Conservation (phyloP, 2,888 invertebrate genomes). For the Pollenia angustigena region DNA sequence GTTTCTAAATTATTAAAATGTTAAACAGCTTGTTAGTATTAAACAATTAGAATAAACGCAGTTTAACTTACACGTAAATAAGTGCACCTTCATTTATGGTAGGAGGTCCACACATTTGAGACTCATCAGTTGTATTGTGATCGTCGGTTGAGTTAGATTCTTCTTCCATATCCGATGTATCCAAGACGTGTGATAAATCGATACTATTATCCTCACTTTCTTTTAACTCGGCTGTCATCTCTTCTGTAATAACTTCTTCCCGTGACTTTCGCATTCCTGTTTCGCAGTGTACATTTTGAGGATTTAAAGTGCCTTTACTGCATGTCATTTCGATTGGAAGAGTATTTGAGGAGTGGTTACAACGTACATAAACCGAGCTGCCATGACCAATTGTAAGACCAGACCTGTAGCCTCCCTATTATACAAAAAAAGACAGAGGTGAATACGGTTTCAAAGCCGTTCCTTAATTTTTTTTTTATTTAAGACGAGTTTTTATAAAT, state of each 20-base stretch:
- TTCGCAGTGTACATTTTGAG: conserved; percentile 82
- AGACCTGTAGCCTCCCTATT: conserved; percentile 89
- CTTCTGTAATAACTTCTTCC: conserved; percentile 78
- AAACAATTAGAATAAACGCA: not conserved
- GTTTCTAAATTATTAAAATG: conserved; percentile 84
- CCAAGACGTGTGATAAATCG: conserved; percentile 70
- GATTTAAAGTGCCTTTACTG: conserved; percentile 81
- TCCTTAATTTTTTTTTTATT: not conserved
- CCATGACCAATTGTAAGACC: conserved; percentile 93
- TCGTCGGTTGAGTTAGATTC: conserved; percentile 79
- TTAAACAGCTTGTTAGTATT: not conserved
- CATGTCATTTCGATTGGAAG: conserved; percentile 85
- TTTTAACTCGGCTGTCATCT: conserved; percentile 72
- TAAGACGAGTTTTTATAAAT: too few relatives aligned
- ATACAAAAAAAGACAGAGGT: not conserved
- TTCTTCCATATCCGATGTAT: conserved; percentile 78
- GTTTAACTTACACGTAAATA: conserved; percentile 85
- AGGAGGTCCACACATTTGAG: conserved; percentile 82
- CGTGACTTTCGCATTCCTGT: conserved; percentile 82
- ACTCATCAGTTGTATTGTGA: conserved; percentile 75
- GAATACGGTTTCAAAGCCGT: not conserved
- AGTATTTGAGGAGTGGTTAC: conserved; percentile 85
- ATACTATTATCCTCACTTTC: conserved; percentile 73
- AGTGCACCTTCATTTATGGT: conserved; percentile 91
- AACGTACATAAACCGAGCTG: conserved; percentile 90